These are phyloP conservation scores for Propithecus deckenii DNA, from an alignment of 2,797 vertebrate species.

Conservation along the genomic window DNA sequence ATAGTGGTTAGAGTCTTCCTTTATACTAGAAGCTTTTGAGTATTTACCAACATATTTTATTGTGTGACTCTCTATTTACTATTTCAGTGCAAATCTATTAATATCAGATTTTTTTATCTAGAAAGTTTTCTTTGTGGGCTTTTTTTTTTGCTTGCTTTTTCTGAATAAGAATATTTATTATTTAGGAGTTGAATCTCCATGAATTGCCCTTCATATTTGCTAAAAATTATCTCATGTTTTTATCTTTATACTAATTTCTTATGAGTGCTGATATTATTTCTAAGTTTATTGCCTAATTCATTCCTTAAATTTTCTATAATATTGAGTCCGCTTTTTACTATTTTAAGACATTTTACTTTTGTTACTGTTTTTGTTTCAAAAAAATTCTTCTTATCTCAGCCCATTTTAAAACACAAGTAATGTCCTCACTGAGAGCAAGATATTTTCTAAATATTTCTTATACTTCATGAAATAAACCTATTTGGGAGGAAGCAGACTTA, in stretches of 20 bases:
- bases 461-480: neutral
- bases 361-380: neutral
- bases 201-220: neutral
- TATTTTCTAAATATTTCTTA: constrained; percentile 11
- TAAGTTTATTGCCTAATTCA: neutral
- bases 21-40: neutral
- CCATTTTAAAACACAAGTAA: neutral
- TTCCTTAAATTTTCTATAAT: neutral
- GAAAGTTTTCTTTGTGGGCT: neutral
- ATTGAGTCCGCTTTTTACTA: neutral
- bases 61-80: neutral
- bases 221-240: constrained; percentile 18
- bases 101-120: neutral
- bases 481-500: neutral
- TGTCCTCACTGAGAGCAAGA: neutral
- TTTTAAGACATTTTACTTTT: neutral
- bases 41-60: neutral
- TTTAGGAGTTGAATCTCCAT: neutral
- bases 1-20: neutral
- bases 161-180: neutral
- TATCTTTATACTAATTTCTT: neutral
- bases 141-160: neutral
- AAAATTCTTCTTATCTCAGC: neutral
- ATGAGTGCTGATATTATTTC: neutral
- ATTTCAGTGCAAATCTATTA: neutral